These are phyloP conservation scores for Anoplolepis gracilipes DNA, from an alignment of 1,140 invertebrate genomes.

Conservation along the genomic window DNA sequence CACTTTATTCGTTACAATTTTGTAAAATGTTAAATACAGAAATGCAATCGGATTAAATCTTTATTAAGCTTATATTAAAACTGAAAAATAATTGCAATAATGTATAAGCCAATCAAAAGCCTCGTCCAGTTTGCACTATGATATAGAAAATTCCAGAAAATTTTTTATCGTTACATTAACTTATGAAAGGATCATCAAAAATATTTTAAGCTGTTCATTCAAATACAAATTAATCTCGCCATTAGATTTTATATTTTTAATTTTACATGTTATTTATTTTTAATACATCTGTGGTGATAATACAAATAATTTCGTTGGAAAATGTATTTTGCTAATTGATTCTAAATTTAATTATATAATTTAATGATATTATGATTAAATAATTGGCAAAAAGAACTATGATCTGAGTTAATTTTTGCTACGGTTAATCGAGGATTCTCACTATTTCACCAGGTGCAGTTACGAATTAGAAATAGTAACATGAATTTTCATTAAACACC, in stretches of 20 bases:
- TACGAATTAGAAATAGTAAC: slow-evolving; percentile 20
- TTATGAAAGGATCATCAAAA: neutral
- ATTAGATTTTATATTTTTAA: too few species aligned
- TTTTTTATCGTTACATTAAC: too few species aligned
- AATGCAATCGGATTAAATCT: slow-evolving; percentile 1
- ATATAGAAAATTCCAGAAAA: too few species aligned
- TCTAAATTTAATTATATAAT: neutral
- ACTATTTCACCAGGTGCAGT: neutral
- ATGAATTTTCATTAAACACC: slow-evolving; percentile 32
- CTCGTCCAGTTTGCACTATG: too few species aligned
- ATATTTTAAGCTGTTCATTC: neutral
- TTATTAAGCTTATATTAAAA: neutral
- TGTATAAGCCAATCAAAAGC: neutral
- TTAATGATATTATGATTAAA: neutral
- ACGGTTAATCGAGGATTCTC: neutral
- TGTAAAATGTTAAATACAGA: neutral
- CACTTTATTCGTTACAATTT: neutral
- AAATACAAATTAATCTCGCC: neutral
- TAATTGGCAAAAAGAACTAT: too few species aligned
- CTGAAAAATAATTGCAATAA: neutral
- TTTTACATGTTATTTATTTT: neutral
- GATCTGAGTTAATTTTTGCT: neutral
- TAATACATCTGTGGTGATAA: neutral
- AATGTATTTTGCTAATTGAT: neutral
- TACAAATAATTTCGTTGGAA: neutral